These are phyloP conservation scores for Montipora capricornis DNA, from an alignment of 64 coral and sea anemone genomes.

Conservation along the genomic window DNA sequence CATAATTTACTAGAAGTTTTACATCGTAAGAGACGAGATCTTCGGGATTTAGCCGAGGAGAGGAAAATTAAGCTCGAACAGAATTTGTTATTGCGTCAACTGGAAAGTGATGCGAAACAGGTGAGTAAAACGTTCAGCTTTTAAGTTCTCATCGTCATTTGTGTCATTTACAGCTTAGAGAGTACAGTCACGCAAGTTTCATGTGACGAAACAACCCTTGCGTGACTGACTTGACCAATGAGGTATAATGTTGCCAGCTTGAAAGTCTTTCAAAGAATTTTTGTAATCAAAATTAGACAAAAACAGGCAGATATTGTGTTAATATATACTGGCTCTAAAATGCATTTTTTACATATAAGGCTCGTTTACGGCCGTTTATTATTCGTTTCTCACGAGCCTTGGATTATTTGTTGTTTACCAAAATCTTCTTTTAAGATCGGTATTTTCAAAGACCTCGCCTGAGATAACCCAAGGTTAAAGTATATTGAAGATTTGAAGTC, in stretches of 20 bases:
- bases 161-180: background rate
- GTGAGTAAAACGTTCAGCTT: constrained; percentile 38
- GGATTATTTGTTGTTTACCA: background rate
- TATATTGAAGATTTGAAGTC: background rate
- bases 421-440: background rate
- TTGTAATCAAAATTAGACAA: background rate
- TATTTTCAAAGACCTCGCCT: background rate
- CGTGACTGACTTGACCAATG: background rate
- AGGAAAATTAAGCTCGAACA: constrained; percentile 96
- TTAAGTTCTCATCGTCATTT: background rate
- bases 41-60: constrained; percentile 85
- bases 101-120: constrained; percentile 98
- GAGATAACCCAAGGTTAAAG: background rate
- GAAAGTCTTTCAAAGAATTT: background rate
- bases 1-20: constrained; percentile 99
- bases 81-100: constrained; percentile 81
- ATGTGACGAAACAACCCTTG: background rate
- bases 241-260: no score
- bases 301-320: background rate
- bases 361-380: background rate
- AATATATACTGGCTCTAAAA: background rate
- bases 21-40: constrained; percentile 89
- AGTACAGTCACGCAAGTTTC: background rate
- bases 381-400: background rate
- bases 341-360: background rate